phyloP scores from a whole-genome alignment of 2,888 invertebrate species.

The Psylliodes chrysocephalus region DNA sequence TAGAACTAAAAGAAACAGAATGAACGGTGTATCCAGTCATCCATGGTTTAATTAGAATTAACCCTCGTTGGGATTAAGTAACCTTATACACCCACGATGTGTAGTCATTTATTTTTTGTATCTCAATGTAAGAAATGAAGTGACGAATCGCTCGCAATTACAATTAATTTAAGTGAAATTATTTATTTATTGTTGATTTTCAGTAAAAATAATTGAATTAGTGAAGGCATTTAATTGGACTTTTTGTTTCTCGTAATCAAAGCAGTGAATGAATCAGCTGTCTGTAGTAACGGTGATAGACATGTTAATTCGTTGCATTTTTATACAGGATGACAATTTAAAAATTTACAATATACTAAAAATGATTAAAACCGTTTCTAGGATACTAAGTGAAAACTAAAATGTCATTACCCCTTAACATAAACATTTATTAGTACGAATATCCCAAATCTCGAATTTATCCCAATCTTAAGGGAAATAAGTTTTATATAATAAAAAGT shows the following conservation, averaged over 20 bases:
- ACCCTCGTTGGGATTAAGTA: slow-evolving; percentile 42
- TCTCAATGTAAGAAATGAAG: slow-evolving; percentile 31
- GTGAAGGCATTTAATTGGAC: background rate
- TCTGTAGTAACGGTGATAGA: background rate
- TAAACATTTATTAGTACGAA: too few relatives aligned
- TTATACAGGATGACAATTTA: too few relatives aligned
- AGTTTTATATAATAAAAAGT: too few relatives aligned
- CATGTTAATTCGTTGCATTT: background rate
- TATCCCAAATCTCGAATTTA: too few relatives aligned
- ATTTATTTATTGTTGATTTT: slow-evolving; percentile 34
- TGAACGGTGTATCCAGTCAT: slow-evolving; percentile 25
- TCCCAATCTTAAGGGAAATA: too few relatives aligned
- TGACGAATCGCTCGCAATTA: slow-evolving; percentile 43
- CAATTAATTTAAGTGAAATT: slow-evolving; percentile 19
- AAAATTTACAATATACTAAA: too few relatives aligned
- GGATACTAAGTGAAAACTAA: too few relatives aligned
- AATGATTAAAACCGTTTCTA: too few relatives aligned
- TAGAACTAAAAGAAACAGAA: slow-evolving; percentile 19
- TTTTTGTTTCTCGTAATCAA: background rate
- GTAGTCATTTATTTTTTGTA: slow-evolving; percentile 37
- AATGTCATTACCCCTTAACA: too few relatives aligned
- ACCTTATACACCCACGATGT: slow-evolving; percentile 44
- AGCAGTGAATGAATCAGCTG: background rate
- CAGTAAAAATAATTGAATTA: slow-evolving; percentile 25
- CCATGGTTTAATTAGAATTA: slow-evolving; percentile 43